Evolutionary conservation across 2,797 vertebrate genomes (phyloP).

Genomic region (Sebastes vulpes): DNA sequence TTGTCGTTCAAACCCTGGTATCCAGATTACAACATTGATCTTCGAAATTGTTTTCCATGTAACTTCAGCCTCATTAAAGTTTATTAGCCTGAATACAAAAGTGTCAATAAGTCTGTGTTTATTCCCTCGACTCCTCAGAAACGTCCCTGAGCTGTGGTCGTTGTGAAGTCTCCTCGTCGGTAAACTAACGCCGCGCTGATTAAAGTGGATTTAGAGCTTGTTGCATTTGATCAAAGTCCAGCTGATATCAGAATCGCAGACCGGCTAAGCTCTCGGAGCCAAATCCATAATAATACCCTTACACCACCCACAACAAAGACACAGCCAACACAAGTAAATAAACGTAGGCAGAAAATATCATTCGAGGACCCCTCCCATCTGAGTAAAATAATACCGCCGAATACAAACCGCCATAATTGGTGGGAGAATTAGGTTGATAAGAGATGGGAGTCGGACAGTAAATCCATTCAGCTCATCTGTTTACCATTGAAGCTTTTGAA

Average conservation of each 20-base stretch:
- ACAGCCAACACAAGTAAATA: conserved; percentile 62
- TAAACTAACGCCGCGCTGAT: conserved; percentile 68
- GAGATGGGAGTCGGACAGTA: conserved; percentile 57
- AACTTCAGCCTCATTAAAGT: conserved; percentile 24
- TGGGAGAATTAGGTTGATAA: conserved; percentile 68
- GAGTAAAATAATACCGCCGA: conserved; percentile 56
- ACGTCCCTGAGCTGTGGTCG: conserved; percentile 8
- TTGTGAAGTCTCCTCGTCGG: conserved; percentile 56
- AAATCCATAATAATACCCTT: conserved; percentile 72
- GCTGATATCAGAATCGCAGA: conserved; percentile 74
- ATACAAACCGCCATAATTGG: conserved; percentile 69
- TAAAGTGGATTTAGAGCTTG: conserved; percentile 77
- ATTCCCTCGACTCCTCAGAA: conserved; percentile 26
- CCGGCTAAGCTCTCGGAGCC: conserved; percentile 63
- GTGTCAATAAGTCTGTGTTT: conserved; percentile 21
- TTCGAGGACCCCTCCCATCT: conserved; percentile 40
- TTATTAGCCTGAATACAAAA: conserved; percentile 12
- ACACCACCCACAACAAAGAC: conserved; percentile 69
- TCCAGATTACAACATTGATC: conserved; percentile 21
- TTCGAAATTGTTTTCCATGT: conserved; percentile 5
- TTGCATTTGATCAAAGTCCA: conserved; percentile 81
- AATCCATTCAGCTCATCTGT: conserved; percentile 73
- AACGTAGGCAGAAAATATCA: conserved; percentile 60
- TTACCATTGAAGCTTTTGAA: conserved; percentile 56
- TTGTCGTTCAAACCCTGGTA: background rate